Evolutionary conservation across 2,888 invertebrate genomes (phyloP), one percentile per base, ranked within the genome.

Genomic region (Pseudanteris insignis): DNA sequence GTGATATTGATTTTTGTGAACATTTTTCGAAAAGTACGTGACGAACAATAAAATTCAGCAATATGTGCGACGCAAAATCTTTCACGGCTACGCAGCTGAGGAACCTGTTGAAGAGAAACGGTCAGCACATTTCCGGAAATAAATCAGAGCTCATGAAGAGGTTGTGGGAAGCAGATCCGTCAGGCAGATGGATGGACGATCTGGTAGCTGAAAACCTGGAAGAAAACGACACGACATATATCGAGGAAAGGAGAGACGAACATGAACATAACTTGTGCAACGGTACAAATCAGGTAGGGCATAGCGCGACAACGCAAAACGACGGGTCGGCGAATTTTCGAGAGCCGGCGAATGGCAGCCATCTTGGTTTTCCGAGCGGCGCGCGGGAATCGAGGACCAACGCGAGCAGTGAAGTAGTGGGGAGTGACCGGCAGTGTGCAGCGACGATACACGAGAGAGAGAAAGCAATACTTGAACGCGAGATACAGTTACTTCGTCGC

Each of bases 401-500:
- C n/a, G n/a, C n/a, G n/a, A n/a, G n/a, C n/a, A n/a, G n/a, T n/a
- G n/a, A n/a, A n/a, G n/a, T n/a, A n/a, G n/a, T n/a, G n/a, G n/a
- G n/a, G n/a, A n/a, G n/a, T n/a, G n/a, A n/a, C n/a, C n/a, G n/a
- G 21, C 21, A 21, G 21, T 21, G 21, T 21, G 4, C 21, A 7
- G 21, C n/a, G n/a, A n/a, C n/a, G n/a, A n/a, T n/a, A n/a, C n/a
- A n/a, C n/a, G 13, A 24, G 13, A 37, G 37, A 25, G 37, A 13
- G 5, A 37, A 13, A 37, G 37, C 10, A 4, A 15, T 25, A 9
- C 3, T 24, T n/a, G 25, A 25, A 13, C 24, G 37, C 4, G 37
- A 37, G 13, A 10, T 37, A 10, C 25, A n/a, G 2, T 11, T 37
- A 8, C 21, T 37, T 6, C 25, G 37, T 1, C 24, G 37, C n/a